phyloP scores from a whole-genome alignment of 2,113 vertebrate genomes.

The Leiothrix lutea region DNA sequence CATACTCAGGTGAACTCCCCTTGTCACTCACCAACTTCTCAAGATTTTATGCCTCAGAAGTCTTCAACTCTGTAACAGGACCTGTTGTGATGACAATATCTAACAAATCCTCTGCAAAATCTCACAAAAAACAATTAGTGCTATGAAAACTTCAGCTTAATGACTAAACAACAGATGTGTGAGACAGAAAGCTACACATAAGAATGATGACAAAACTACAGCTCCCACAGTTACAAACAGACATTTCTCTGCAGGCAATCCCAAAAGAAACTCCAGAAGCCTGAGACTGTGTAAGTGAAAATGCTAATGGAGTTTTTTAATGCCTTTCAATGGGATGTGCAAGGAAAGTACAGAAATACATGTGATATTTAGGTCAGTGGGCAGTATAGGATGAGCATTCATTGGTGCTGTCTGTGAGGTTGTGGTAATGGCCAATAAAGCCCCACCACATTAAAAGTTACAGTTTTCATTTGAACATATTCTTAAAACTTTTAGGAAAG shows the following conservation, averaged over 20 bases:
- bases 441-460: background rate
- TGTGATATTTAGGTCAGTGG: background rate
- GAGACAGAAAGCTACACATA: background rate
- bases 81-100: background rate
- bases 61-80: background rate
- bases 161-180: background rate
- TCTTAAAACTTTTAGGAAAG: background rate
- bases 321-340: background rate
- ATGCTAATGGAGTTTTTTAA: background rate
- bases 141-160: background rate
- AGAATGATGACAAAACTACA: background rate
- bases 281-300: background rate
- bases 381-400: background rate
- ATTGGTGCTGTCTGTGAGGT: background rate
- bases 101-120: background rate
- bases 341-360: background rate
- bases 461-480: background rate
- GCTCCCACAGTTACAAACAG: background rate
- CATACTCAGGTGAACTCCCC: background rate
- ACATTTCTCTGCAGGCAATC: background rate
- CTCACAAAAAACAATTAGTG: background rate
- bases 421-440: background rate
- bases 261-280: background rate
- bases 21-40: background rate
- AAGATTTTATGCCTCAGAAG: background rate